Evolutionary conservation across 2,797 vertebrate species (phyloP), one percentile per base, ranked within the genome.

Genomic region (Galagoides demidoff): DNA sequence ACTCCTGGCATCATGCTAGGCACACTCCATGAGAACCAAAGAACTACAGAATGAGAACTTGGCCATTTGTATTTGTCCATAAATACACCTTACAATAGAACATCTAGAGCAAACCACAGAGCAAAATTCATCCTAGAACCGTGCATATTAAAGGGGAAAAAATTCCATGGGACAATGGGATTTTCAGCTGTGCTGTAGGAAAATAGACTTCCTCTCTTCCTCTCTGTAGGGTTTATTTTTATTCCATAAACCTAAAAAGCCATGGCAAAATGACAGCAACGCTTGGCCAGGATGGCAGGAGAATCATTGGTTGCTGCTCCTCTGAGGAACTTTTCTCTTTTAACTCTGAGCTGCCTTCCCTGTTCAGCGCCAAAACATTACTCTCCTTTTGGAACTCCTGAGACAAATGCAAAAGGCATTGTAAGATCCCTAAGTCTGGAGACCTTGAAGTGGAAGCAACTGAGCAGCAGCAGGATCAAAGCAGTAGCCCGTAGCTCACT

Each of bases 111-210:
- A 74, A 96, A 81, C 87, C 37, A 20, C 29, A 10, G 82, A 66
- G 85, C 12, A 11, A 5, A 74, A 64, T 17, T 37, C 52, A 61
- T 70, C 93, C 86, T 22, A 2, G 89, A 64, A 61, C 49, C 20
- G 52, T 34, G 25, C 88, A 90, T 39, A 49, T 43, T 27, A 90
- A 85, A 34, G 23, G 29, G 14, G 29, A 19, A 61, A 29, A 17
- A 39, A 59, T n/a, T 93, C 89, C 37, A 2, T 0, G 1, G 63
- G 37, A n/a, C 34, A 2, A 96, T 95, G 95, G 64, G 85, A 79
- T 95, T 96, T 94, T 94, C 95, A 96, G 95, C 97, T 95, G 97
- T 83, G 43, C 92, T 61, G 29, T 37, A 85, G 95, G 92, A 93
- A 93, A 89, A 96, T 71, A 16, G 22, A 85, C 84, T 95, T 97